Evolutionary conservation across 2,888 invertebrate genomes (phyloP).

Genomic region (Xanthia togata): DNA sequence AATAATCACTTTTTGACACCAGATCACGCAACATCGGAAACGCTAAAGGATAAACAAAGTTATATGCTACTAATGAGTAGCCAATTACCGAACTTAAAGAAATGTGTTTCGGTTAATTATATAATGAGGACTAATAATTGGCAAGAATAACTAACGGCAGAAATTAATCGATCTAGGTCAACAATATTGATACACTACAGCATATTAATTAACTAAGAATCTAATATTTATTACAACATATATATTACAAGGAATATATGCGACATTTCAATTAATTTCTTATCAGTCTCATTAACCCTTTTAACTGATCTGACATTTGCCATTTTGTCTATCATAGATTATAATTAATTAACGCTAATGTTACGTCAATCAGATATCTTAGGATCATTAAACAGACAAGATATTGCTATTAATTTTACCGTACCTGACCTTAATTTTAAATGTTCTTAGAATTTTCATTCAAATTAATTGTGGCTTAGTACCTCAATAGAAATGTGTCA

Average conservation of each 20-base stretch:
- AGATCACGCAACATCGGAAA: neutral
- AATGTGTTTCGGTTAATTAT: neutral
- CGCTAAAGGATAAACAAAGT: neutral
- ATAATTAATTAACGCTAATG: slow-evolving; percentile 34
- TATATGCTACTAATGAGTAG: neutral
- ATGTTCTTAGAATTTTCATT: neutral
- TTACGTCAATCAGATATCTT: slow-evolving; percentile 24
- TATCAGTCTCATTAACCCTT: slow-evolving; percentile 49
- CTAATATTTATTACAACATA: slow-evolving; percentile 32
- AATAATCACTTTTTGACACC: neutral
- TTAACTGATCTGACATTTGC: slow-evolving; percentile 57
- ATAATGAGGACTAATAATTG: slow-evolving; percentile 6
- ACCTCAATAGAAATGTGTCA: too few relatives aligned
- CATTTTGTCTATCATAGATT: slow-evolving; percentile 36
- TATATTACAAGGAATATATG: slow-evolving; percentile 28
- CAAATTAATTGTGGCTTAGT: too few relatives aligned
- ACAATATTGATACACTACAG: slow-evolving; percentile 13
- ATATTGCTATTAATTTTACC: slow-evolving; percentile 13
- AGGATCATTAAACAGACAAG: slow-evolving; percentile 1
- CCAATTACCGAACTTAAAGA: neutral
- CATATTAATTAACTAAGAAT: slow-evolving; percentile 31
- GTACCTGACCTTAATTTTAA: slow-evolving; percentile 13
- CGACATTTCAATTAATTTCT: slow-evolving; percentile 24
- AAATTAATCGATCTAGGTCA: slow-evolving; percentile 38
- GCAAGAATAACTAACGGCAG: neutral